Percentiles rank a stretch among this genome's conserved stretches.
Conservation (phyloP, 1,140 invertebrate species). For the Micrasema longulum region DNA sequence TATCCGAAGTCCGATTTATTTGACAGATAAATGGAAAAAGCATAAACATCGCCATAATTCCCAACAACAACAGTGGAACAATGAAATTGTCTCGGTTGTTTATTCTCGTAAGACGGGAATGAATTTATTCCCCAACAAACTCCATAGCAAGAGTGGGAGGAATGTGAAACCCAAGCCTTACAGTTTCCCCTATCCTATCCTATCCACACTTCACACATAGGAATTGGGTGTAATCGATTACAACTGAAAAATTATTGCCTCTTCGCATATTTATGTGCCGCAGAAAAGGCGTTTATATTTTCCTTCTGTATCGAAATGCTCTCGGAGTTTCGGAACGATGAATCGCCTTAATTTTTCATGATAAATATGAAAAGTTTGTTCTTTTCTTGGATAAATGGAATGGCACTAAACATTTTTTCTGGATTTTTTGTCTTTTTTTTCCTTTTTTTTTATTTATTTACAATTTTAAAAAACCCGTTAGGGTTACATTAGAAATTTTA, state of each 20-base stretch:
- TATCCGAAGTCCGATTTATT: slow-evolving; percentile 9
- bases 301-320: slow-evolving; percentile 3
- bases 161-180: slow-evolving; percentile 5
- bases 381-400: too few relatives aligned
- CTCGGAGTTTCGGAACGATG: background rate
- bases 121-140: slow-evolving; percentile 31
- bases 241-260: slow-evolving; percentile 46
- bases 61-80: slow-evolving; percentile 29
- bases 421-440: too few relatives aligned
- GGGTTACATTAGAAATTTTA: too few relatives aligned
- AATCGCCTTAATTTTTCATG: too few relatives aligned
- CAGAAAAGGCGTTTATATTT: slow-evolving; percentile 34
- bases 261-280: slow-evolving; percentile 41
- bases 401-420: too few relatives aligned
- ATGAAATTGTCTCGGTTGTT: slow-evolving; percentile 26
- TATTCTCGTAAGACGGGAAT: slow-evolving; percentile 35
- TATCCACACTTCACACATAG: slow-evolving; percentile 40
- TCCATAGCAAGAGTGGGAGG: slow-evolving; percentile 12
- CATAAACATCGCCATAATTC: slow-evolving; percentile 25
- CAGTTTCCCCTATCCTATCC: slow-evolving; percentile 17
- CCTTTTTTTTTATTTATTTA: too few relatives aligned
- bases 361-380: too few relatives aligned
- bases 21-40: slow-evolving; percentile 30
- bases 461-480: too few relatives aligned
- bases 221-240: slow-evolving; percentile 48